These are phyloP conservation scores for Coenobita brevimanus DNA, from an alignment of 1,140 invertebrate species.

Conservation along the genomic window DNA sequence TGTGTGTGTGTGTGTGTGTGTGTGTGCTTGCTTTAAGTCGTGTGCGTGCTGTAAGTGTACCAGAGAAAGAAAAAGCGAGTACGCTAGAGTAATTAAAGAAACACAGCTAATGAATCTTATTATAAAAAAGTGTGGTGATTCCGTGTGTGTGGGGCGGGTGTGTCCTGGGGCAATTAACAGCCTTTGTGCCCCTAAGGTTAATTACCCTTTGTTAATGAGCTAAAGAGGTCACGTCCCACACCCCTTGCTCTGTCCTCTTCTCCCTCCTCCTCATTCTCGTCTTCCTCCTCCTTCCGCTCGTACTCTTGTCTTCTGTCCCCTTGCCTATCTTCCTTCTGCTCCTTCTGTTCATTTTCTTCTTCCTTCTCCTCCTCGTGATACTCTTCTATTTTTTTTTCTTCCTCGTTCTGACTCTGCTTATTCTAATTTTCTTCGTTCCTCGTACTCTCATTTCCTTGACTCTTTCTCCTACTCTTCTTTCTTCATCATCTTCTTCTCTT, in stretches of 20 bases:
- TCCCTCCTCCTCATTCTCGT: not conserved
- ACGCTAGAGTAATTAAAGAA: too few relatives aligned
- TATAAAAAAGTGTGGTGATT: too few relatives aligned
- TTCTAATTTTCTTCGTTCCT: not conserved
- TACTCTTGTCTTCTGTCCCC: too few relatives aligned
- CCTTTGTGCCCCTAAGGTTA: constrained; percentile 40
- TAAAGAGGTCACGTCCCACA: constrained; percentile 34
- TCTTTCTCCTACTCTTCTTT: too few relatives aligned
- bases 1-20: too few relatives aligned
- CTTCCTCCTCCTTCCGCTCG: too few relatives aligned
- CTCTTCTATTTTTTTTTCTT: not conserved
- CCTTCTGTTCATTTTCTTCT: not conserved
- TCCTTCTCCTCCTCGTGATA: not conserved
- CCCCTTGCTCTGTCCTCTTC: not conserved
- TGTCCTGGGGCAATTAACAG: constrained; percentile 43
- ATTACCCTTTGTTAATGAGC: constrained; percentile 37
- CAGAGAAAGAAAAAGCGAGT: too few relatives aligned
- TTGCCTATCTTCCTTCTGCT: not conserved
- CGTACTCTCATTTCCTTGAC: not conserved
- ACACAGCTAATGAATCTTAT: too few relatives aligned
- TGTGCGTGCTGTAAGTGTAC: too few relatives aligned
- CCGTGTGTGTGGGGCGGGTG: too few relatives aligned
- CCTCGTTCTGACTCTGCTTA: not conserved
- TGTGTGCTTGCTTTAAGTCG: too few relatives aligned
- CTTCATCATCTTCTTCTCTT: not conserved